Base-by-base conservation (phyloP, 2,797 vertebrate species). In the Aeoliscus strigatus region DNA sequence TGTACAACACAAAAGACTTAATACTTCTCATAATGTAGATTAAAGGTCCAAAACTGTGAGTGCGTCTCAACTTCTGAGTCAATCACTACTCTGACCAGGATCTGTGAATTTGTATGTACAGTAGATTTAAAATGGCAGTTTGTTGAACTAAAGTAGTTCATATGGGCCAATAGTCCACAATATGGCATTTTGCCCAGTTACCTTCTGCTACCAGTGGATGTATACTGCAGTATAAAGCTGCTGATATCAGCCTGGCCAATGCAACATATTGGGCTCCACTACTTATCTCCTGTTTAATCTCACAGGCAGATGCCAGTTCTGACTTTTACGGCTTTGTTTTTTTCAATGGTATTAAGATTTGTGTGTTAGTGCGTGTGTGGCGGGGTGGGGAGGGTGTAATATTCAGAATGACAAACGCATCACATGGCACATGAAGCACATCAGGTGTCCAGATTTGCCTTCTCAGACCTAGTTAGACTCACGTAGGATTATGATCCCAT, bases 231-330 rank as follows among this genome's bases (percentile, higher is more conserved):
- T 28, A 37, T 39, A 2, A 46, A 41, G 12, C 10, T 41, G 27
- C 27, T 57, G 14, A 35, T 37, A 45, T 47, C 33, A 15, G 17
- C 39, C 35, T 11, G 1, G 21, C 8, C 14, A 1, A 14, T 50
- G 42, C 51, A 50, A 51, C 52, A 24, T 51, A 27, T 40, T 24
- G 27, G 14, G 46, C 51, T 55, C 31, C 10, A 3, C 31, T 12
- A 14, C 42, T 57, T 46, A 61, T 67, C 48, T 60, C 27, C 21
- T 9, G 26, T 57, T 26, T 69, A 67, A 73, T 75, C 54, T 63
- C 61, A 9, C 39, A 43, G 35, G 39, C 55, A 53, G 44, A 70
- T 69, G 68, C 70, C 64, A 24, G 45, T 58, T 62, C 42, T 77
- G 55, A 25, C 46, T 61, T 57, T 68, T 3, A 21, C 11, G 29